Evolutionary conservation across 2,888 invertebrate genomes (phyloP).

Genomic region (Steinernema carpocapsae): DNA sequence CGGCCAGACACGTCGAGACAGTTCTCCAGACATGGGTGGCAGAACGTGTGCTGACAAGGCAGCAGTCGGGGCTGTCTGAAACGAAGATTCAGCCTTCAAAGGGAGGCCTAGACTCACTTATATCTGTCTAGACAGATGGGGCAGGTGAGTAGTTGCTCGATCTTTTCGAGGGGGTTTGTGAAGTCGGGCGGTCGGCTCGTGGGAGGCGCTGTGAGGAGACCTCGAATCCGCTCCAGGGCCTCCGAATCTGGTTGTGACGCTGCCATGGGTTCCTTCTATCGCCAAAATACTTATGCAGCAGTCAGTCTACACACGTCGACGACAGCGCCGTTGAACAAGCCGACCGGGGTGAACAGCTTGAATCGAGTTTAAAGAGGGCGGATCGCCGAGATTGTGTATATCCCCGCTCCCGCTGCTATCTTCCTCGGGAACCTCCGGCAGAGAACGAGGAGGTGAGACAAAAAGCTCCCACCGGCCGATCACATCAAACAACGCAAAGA

Average conservation of each 20-base stretch:
- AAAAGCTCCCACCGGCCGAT: not conserved
- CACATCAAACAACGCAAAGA: conserved; percentile 18
- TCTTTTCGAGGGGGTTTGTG: conserved; percentile 69
- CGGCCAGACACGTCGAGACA: conserved; percentile 70
- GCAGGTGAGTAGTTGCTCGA: conserved; percentile 93
- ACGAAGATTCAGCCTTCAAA: conserved; percentile 2
- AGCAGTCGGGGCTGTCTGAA: conserved; percentile 82
- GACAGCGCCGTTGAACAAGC: conserved; percentile 1
- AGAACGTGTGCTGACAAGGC: conserved; percentile 89
- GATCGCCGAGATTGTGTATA: conserved; percentile 26
- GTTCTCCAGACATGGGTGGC: conserved; percentile 94
- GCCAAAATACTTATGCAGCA: no score
- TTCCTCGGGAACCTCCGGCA: not conserved
- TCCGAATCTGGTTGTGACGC: conserved; percentile 25
- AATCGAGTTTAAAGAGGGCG: conserved; percentile 34
- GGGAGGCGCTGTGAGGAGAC: conserved; percentile 53
- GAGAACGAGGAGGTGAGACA: conserved; percentile 22
- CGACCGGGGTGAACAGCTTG: conserved; percentile 34
- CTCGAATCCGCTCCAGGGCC: conserved; percentile 47
- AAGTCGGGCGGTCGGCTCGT: conserved; percentile 57
- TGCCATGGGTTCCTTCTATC: no score
- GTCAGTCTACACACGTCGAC: conserved; percentile 5
- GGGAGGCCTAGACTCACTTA: conserved; percentile 55
- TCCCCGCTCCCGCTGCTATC: not conserved
- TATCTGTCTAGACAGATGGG: conserved; percentile 97